phyloP scores from a whole-genome alignment of 2,797 vertebrate species.

The Anguilla marmorata region DNA sequence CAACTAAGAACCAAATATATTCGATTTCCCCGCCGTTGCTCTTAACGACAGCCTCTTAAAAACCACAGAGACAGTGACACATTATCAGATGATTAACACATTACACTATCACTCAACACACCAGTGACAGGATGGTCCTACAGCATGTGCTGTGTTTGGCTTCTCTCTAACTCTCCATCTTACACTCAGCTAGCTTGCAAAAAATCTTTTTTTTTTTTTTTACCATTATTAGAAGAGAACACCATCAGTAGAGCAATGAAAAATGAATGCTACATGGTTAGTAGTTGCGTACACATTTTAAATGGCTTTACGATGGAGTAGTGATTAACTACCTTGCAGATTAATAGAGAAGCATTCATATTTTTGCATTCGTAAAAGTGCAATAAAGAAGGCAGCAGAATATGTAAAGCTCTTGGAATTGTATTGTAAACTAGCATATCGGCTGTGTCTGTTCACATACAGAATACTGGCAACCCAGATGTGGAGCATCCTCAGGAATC shows the following conservation, averaged over 20 bases:
- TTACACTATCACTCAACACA: background rate
- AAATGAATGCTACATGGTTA: background rate
- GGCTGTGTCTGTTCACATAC: background rate
- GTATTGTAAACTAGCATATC: no score
- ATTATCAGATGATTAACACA: background rate
- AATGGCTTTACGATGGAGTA: background rate
- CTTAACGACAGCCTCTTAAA: background rate
- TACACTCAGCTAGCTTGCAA: background rate
- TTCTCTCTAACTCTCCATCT: background rate
- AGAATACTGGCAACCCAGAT: background rate
- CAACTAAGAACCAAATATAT: background rate
- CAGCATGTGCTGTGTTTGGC: background rate
- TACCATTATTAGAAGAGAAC: background rate
- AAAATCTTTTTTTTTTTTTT: background rate
- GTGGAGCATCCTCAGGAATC: background rate
- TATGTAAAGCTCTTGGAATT: background rate
- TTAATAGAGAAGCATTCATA: background rate
- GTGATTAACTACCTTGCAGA: background rate
- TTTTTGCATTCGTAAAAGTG: background rate
- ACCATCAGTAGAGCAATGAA: background rate
- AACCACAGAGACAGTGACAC: background rate
- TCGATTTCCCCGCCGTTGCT: background rate
- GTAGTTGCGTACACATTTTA: background rate
- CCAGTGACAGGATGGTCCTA: background rate
- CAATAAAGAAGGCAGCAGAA: background rate